A percentile compares a stretch with the other conserved stretches of the same genome.
These are phyloP conservation scores for Acrobasis suavella DNA, from an alignment of 2,888 invertebrate species.

Conservation along the genomic window DNA sequence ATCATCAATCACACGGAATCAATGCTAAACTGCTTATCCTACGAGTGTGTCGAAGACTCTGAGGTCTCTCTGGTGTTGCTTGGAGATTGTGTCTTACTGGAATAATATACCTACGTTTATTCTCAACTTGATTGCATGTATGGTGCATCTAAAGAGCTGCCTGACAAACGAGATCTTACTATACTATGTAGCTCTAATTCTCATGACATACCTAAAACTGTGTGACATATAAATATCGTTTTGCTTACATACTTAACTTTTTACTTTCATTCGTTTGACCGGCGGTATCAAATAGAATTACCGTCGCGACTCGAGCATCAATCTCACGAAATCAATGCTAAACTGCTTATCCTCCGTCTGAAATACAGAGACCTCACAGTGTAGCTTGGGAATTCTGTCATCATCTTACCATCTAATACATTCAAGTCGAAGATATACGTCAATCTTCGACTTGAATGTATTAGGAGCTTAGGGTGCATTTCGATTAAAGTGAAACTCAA, in stretches of 20 bases:
- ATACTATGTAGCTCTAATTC: too few species aligned
- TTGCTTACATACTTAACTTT: too few species aligned
- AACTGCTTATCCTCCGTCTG: slow-evolving; percentile 48
- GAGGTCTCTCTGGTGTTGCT: slow-evolving; percentile 16
- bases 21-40: slow-evolving; percentile 54
- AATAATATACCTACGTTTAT: background rate
- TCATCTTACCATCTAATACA: slow-evolving; percentile 15
- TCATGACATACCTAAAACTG: too few species aligned
- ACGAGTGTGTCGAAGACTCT: slow-evolving; percentile 35
- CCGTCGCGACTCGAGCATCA: slow-evolving; percentile 52
- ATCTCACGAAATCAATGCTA: slow-evolving; percentile 59
- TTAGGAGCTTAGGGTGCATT: too few species aligned
- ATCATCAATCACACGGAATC: slow-evolving; percentile 61
- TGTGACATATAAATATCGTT: too few species aligned
- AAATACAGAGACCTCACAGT: slow-evolving; percentile 19
- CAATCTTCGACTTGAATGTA: background rate
- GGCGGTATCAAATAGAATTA: slow-evolving; percentile 52
- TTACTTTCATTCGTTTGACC: slow-evolving; percentile 34
- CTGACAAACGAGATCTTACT: too few species aligned
- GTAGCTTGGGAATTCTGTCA: slow-evolving; percentile 15
- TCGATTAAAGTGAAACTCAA: too few species aligned
- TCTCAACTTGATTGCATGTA: background rate
- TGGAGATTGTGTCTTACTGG: slow-evolving; percentile 4
- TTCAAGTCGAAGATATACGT: background rate
- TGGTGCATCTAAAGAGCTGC: too few species aligned